Evolutionary conservation across 2,888 invertebrate genomes (phyloP).

Genomic region (Drosophila nr. medialis): DNA sequence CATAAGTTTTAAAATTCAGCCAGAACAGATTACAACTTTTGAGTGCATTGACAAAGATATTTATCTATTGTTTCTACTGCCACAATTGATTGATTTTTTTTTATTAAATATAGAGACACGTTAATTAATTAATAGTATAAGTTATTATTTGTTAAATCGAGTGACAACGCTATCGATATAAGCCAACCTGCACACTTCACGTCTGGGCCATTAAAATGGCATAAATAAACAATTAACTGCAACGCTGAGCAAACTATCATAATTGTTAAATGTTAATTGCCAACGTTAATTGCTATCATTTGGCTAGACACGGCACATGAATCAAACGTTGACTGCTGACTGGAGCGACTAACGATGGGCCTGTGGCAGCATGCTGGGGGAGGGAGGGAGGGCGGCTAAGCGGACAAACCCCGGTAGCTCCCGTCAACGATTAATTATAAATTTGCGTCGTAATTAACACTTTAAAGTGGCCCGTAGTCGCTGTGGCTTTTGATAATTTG

Average conservation of each 20-base stretch:
- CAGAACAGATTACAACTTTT: not conserved
- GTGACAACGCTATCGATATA: conserved; percentile 17
- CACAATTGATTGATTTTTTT: not conserved
- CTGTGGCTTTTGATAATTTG: conserved; percentile 71
- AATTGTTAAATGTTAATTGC: conserved; percentile 73
- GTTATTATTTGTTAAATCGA: not conserved
- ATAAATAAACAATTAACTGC: conserved; percentile 75
- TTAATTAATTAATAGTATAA: conserved; percentile 25
- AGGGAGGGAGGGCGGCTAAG: not conserved
- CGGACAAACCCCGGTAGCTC: conserved; percentile 23
- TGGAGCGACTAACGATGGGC: conserved; percentile 8
- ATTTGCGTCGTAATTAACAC: conserved; percentile 82
- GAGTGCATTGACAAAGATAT: not conserved
- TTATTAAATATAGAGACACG: not conserved
- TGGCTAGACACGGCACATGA: conserved; percentile 70
- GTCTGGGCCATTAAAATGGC: conserved; percentile 65
- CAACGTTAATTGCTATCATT: conserved; percentile 75
- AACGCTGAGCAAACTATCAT: conserved; percentile 72
- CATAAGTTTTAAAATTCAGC: not conserved
- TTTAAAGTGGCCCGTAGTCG: conserved; percentile 70
- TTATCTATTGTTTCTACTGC: not conserved
- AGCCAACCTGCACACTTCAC: conserved; percentile 26
- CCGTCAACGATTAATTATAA: conserved; percentile 72
- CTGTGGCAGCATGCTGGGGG: not conserved
- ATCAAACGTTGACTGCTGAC: conserved; percentile 56